phyloP scores from a whole-genome alignment of 92 coral and sea anemone species.

The Palythoa grandiflora region DNA sequence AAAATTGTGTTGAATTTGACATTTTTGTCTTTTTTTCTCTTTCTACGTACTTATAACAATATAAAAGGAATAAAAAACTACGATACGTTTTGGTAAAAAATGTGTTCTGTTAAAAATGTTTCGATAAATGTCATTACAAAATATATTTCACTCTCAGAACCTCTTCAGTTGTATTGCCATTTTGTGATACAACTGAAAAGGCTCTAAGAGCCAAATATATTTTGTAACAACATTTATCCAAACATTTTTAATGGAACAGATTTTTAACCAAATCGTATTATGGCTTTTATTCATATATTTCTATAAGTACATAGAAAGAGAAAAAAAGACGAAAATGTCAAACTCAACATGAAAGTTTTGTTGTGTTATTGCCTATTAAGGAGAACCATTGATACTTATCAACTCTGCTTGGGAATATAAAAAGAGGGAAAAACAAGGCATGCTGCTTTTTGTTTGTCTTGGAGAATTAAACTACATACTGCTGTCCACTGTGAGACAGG shows the following conservation, averaged over 20 bases:
- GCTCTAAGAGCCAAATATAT: neutral
- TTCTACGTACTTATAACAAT: neutral
- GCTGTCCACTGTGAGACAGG: too few relatives aligned
- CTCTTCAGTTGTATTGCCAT: neutral
- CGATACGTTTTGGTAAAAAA: neutral
- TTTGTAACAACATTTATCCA: neutral
- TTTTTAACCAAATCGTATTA: neutral
- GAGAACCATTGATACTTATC: too few relatives aligned
- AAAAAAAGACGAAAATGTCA: neutral
- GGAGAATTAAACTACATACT: too few relatives aligned
- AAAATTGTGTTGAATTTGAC: neutral
- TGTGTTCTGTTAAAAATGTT: neutral
- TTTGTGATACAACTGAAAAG: neutral
- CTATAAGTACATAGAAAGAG: neutral
- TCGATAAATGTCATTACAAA: neutral
- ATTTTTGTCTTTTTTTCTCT: neutral
- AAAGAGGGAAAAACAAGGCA: too few relatives aligned
- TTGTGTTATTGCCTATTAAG: too few relatives aligned
- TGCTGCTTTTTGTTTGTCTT: too few relatives aligned
- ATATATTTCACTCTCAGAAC: neutral
- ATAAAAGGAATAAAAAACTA: neutral
- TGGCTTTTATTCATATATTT: neutral
- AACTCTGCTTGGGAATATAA: too few relatives aligned
- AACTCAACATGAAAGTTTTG: too few relatives aligned
- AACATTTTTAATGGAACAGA: neutral